Percentiles rank a stretch among this genome's conserved stretches.
Evolutionary conservation across 2,113 vertebrate genomes (phyloP).

Genomic region (Thinocorus orbignyianus): DNA sequence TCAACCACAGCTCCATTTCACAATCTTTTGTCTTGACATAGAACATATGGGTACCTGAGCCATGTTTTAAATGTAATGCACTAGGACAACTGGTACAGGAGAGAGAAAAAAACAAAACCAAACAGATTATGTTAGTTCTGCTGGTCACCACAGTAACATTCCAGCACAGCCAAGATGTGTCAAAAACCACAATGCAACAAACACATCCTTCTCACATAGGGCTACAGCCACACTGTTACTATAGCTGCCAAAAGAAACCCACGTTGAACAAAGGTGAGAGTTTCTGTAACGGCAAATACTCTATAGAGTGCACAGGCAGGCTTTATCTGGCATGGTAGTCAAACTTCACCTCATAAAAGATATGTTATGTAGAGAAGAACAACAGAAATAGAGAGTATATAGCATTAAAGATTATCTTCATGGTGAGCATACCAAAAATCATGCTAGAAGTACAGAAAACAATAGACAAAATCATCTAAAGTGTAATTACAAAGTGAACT

Average conservation of each 20-base stretch:
- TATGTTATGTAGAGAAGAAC: background rate
- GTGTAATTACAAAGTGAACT: background rate
- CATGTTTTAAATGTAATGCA: background rate
- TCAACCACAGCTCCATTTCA: background rate
- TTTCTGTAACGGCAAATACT: background rate
- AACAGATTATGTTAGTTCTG: background rate
- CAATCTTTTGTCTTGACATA: background rate
- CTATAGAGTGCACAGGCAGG: background rate
- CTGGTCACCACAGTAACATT: background rate
- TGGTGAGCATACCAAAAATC: background rate
- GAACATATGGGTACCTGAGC: background rate
- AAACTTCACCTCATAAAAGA: background rate
- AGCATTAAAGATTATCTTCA: background rate
- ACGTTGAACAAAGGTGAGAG: background rate
- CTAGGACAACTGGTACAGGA: background rate
- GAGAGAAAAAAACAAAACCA: fast-evolving
- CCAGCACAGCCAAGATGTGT: background rate
- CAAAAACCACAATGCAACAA: background rate
- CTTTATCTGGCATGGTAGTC: background rate
- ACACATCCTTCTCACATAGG: background rate
- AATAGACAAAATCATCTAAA: background rate
- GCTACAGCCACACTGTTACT: background rate
- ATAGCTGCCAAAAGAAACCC: background rate
- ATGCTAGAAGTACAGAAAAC: background rate
- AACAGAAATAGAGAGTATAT: background rate